These are phyloP conservation scores for Sphaerophoria taeniata DNA, from an alignment of 2,888 invertebrate species.

Conservation along the genomic window DNA sequence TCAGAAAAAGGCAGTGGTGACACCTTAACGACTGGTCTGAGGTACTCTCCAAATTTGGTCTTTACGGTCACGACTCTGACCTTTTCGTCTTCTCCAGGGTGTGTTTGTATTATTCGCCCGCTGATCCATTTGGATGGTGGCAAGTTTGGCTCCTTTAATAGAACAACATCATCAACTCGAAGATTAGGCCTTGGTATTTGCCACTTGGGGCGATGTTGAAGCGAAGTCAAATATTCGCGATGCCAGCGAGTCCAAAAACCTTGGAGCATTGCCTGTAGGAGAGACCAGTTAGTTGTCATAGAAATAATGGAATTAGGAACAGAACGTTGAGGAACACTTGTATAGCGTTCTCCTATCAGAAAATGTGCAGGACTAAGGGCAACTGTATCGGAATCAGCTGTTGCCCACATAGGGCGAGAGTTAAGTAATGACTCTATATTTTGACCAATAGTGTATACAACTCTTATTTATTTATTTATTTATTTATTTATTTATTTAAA, in stretches of 20 bases:
- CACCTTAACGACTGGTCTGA: conserved; percentile 17
- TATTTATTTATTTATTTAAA: no score
- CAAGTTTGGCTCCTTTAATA: conserved; percentile 40
- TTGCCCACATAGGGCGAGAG: conserved; percentile 26
- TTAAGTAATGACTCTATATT: conserved; percentile 8
- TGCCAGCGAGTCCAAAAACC: conserved; percentile 17
- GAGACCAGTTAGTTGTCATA: conserved; percentile 2
- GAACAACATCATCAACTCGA: conserved; percentile 19
- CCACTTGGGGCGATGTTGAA: conserved; percentile 33
- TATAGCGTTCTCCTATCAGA: conserved; percentile 4
- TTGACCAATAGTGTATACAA: conserved; percentile 10
- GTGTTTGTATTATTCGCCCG: not conserved
- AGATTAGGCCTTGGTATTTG: conserved; percentile 21
- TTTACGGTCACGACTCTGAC: conserved; percentile 23
- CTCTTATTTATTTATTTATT: no score
- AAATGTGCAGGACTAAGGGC: conserved; percentile 14
- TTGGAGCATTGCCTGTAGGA: conserved; percentile 7
- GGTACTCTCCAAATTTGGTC: conserved; percentile 17
- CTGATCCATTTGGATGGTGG: conserved; percentile 50
- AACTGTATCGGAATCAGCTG: not conserved
- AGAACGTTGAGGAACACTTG: not conserved
- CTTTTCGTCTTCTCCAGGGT: conserved; percentile 8
- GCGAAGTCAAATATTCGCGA: conserved; percentile 23
- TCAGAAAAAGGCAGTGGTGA: conserved; percentile 31
- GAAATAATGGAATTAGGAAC: not conserved